Conservation (phyloP, 2,888 invertebrate genomes). For the Thymelicus acteon region DNA sequence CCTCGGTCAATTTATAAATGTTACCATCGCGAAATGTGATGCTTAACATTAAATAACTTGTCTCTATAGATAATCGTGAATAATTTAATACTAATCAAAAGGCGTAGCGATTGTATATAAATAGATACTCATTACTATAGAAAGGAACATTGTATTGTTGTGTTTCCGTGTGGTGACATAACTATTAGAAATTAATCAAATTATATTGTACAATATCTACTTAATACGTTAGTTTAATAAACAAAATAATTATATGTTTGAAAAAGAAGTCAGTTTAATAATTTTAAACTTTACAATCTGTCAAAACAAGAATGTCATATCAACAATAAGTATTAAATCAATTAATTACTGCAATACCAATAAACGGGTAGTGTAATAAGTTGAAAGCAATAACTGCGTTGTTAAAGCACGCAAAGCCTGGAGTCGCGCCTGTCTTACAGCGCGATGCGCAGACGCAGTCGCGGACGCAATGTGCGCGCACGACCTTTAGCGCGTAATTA, state of each 20-base stretch:
- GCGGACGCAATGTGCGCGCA: conserved; percentile 76
- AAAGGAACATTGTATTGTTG: conserved; percentile 17
- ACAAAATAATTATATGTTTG: too few species aligned
- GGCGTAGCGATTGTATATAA: conserved; percentile 23
- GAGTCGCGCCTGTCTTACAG: conserved; percentile 20
- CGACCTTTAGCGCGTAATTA: conserved; percentile 81
- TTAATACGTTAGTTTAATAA: too few species aligned
- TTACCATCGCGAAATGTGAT: conserved; percentile 38
- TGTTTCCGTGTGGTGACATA: not conserved
- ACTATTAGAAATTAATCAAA: too few species aligned
- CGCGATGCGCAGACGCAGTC: conserved; percentile 22
- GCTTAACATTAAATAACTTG: conserved; percentile 38
- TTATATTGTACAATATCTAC: too few species aligned
- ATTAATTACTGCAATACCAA: too few species aligned
- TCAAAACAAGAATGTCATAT: too few species aligned
- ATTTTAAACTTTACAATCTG: too few species aligned
- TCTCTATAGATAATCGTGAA: conserved; percentile 37
- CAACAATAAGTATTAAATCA: too few species aligned
- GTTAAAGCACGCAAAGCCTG: conserved; percentile 14
- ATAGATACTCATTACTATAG: not conserved
- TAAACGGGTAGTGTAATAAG: too few species aligned
- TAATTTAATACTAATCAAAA: conserved; percentile 38
- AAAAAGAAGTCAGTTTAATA: too few species aligned
- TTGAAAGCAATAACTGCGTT: not conserved
- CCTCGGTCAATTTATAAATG: conserved; percentile 36